Evolutionary conservation across 53 echinoderm and acorn worm species (phyloP), one percentile per base, ranked within the genome.

Genomic region (Stichopus horrens): DNA sequence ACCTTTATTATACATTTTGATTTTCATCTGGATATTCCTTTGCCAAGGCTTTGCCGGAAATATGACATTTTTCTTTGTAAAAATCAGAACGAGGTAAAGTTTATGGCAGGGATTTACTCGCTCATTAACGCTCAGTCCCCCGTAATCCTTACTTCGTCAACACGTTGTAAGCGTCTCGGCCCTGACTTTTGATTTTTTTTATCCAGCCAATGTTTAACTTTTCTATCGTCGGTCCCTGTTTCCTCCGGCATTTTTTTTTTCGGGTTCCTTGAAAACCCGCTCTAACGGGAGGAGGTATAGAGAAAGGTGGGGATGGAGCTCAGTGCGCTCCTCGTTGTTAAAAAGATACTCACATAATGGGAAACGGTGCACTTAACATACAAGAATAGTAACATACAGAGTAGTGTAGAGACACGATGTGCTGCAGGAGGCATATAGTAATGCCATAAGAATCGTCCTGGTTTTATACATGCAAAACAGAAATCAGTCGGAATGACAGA

Each of bases 61-160:
- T 57, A 80, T 79, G 58, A 54, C 55, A 19, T 78, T 78, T 78
- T 78, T 63, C 16, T 11, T 63, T 63, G 63, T 63, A 63, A 68
- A 68, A 68, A 37, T 37, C 18, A 68, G 71, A 8, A n/a, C 19
- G 13, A 68, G 37, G 37, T 37, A 68, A 13, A 68, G 7, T 68
- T 68, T 68, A 21, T 19, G 21, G 6, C 80, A 4, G 6, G 22
- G 57, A 10, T 58, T 56, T 80, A 57, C 9, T 57, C 22, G 5
- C 57, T 80, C 80, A 80, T 80, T 80, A 80, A 58, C 20, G 21
- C 19, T 56, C n/a, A 58, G 56, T 80, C 80, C 58, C 58, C 23
- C 80, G 20, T 80, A 80, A 80, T 80, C 80, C 57, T 58, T n/a
- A 14, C 57, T 80, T 80, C 56, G 80, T 80, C 80, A 80, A 54